Conservation (phyloP, 2,797 vertebrate species). For the Mycteria americana region DNA sequence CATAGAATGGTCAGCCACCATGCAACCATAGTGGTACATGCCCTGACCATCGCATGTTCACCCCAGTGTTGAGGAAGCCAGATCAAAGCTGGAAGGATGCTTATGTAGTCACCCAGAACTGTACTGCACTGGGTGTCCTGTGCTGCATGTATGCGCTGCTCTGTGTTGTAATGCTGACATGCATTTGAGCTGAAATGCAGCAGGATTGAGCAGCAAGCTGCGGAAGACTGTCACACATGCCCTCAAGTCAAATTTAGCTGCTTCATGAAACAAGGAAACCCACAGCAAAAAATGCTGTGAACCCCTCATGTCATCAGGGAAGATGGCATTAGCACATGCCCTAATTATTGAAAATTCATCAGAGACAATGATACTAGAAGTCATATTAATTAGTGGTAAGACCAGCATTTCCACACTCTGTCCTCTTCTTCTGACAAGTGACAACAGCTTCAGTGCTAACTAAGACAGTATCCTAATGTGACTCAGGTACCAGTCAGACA, state of each 20-base stretch:
- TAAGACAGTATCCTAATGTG: background rate
- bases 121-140: background rate
- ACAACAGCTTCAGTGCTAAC: background rate
- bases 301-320: background rate
- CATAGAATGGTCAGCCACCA: background rate
- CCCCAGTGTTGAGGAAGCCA: background rate
- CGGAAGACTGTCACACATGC: background rate
- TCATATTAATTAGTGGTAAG: background rate
- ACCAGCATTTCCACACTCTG: background rate
- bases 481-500: background rate
- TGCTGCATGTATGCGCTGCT: background rate
- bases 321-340: background rate
- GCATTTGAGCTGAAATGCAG: background rate
- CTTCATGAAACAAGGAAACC: background rate
- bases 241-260: background rate
- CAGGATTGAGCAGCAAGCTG: background rate
- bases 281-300: background rate
- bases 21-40: no score
- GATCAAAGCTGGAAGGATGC: background rate
- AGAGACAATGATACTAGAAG: background rate
- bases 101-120: background rate
- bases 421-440: background rate
- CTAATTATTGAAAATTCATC: background rate
- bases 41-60: background rate
- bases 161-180: background rate